These are phyloP conservation scores for Amphipyra tragopoginis DNA, from an alignment of 2,888 invertebrate genomes.

Conservation along the genomic window DNA sequence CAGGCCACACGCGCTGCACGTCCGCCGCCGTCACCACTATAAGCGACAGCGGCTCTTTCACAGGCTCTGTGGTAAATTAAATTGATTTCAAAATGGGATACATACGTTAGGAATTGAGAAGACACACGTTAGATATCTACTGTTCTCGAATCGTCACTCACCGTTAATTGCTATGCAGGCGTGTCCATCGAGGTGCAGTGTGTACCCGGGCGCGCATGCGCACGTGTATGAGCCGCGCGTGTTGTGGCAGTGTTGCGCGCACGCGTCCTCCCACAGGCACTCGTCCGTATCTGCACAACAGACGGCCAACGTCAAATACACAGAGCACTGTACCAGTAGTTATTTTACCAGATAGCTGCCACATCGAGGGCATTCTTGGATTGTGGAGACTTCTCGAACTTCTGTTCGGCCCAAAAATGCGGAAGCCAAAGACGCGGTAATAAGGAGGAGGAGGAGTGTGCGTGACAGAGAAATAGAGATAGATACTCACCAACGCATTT, in stretches of 20 bases:
- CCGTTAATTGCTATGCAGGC: constrained; percentile 93
- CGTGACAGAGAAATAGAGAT: no score
- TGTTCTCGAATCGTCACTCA: constrained; percentile 66
- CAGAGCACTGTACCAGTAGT: no score
- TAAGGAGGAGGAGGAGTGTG: no score
- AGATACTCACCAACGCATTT: constrained; percentile 89
- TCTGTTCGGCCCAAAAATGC: no score
- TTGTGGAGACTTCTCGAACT: no score
- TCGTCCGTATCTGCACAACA: constrained; percentile 92
- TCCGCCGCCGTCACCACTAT: constrained; percentile 92
- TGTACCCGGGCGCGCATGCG: constrained; percentile 93
- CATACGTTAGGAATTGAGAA: no score
- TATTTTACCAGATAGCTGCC: no score
- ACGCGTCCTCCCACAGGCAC: constrained; percentile 92
- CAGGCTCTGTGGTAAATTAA: constrained; percentile 89
- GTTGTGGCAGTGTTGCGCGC: constrained; percentile 94
- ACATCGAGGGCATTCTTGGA: no score
- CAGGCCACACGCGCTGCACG: constrained; percentile 89
- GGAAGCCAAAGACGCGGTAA: not conserved
- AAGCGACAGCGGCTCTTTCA: constrained; percentile 91
- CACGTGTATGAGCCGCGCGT: constrained; percentile 92
- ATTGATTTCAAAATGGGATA: no score
- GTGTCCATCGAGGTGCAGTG: constrained; percentile 83
- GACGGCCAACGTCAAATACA: not conserved
- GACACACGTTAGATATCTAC: no score